A percentile compares a stretch with the other conserved stretches of the same genome.
phyloP scores from a whole-genome alignment of 2,797 vertebrate species.

The Emydoidea blandingii region DNA sequence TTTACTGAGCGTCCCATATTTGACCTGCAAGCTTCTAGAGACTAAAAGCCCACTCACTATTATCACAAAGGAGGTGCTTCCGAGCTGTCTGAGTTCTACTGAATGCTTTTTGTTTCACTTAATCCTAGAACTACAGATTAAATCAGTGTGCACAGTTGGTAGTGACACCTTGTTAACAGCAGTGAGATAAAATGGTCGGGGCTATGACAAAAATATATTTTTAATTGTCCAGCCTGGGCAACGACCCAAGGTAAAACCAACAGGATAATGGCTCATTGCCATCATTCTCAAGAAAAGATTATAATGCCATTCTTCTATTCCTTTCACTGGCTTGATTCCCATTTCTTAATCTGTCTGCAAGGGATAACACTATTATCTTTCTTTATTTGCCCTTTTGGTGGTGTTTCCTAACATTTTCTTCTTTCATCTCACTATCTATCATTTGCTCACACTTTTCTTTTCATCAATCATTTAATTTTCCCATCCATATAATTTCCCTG shows the following conservation, averaged over 20 bases:
- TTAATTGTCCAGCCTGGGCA: conserved; percentile 81
- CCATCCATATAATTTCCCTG: not conserved
- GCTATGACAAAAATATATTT: conserved; percentile 73
- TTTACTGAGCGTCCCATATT: not conserved
- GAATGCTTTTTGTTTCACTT: conserved; percentile 46
- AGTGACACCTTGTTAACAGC: conserved; percentile 65
- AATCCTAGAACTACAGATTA: conserved; percentile 52
- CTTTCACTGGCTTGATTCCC: conserved; percentile 70
- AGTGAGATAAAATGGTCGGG: conserved; percentile 66
- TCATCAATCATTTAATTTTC: conserved; percentile 29
- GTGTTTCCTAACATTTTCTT: conserved; percentile 42
- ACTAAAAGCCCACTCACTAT: not conserved
- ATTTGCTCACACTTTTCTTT: conserved; percentile 8
- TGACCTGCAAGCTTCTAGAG: not conserved
- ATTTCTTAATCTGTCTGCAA: conserved; percentile 73
- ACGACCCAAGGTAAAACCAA: conserved; percentile 75
- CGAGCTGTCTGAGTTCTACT: not conserved
- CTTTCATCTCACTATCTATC: not conserved
- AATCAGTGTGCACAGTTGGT: conserved; percentile 43
- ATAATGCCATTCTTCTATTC: conserved; percentile 65
- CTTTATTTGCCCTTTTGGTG: conserved; percentile 58
- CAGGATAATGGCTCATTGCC: conserved; percentile 72
- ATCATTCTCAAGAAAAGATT: conserved; percentile 76
- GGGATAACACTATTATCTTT: conserved; percentile 63
- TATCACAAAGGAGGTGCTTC: not conserved